Conservation (phyloP, 1,140 invertebrate species). For the Lethrus apterus region DNA sequence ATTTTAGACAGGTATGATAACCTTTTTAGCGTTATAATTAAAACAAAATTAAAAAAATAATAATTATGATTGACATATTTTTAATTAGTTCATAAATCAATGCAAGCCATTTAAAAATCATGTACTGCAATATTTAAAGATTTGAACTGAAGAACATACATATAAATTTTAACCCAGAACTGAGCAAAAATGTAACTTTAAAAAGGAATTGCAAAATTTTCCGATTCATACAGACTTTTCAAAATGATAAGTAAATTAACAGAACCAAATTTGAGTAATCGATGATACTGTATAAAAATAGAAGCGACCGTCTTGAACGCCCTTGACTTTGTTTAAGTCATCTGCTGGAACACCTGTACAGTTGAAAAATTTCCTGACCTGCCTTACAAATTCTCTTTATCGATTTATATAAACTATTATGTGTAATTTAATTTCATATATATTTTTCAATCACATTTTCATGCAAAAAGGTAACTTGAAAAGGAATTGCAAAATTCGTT, state of each 20-base stretch:
- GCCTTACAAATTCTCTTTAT: not conserved
- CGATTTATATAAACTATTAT: not conserved
- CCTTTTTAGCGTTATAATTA: not conserved
- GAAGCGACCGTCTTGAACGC: too few relatives aligned
- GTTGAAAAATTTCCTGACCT: constrained; percentile 2
- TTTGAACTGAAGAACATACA: not conserved
- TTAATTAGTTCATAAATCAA: not conserved
- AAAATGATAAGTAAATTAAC: too few relatives aligned
- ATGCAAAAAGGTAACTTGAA: not conserved
- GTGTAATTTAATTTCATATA: not conserved
- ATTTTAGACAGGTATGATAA: constrained; percentile 8
- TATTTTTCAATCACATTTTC: not conserved
- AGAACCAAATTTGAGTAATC: too few relatives aligned
- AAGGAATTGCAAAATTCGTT: not conserved
- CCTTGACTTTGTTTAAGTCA: constrained; percentile 3
- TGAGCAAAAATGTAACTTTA: not conserved
- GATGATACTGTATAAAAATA: too few relatives aligned
- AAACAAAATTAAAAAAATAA: not conserved
- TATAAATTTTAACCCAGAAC: not conserved
- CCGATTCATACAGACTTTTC: not conserved
- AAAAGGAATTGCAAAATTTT: not conserved
- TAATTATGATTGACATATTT: not conserved
- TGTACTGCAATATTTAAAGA: not conserved
- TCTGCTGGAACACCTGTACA: not conserved
- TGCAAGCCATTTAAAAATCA: not conserved